Percentiles rank a stretch among this genome's conserved stretches.
Conservation (phyloP, 2,113 vertebrate genomes). For the Otocyon megalotis region DNA sequence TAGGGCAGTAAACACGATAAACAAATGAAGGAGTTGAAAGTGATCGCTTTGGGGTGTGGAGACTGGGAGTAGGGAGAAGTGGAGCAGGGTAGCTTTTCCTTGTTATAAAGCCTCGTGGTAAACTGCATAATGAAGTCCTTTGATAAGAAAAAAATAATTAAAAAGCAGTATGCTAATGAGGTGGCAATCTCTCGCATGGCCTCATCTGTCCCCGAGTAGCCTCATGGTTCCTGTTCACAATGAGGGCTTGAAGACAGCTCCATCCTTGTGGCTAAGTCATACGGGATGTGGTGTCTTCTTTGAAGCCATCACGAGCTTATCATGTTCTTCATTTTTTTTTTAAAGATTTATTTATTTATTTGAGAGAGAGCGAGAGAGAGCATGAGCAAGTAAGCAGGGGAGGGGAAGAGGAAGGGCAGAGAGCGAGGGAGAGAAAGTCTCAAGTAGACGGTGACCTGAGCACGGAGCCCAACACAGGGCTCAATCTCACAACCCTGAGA, state of each 20-base stretch:
- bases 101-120: background rate
- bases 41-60: background rate
- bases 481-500: background rate
- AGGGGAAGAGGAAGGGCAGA: background rate
- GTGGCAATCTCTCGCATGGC: background rate
- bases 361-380: background rate
- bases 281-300: background rate
- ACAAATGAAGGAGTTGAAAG: background rate
- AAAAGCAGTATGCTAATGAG: background rate
- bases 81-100: background rate
- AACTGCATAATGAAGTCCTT: slow-evolving; percentile 40
- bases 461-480: background rate
- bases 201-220: background rate
- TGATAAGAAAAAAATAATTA: slow-evolving; percentile 14
- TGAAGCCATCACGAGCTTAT: slow-evolving; percentile 68
- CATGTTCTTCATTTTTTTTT: slow-evolving; percentile 13
- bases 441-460: background rate
- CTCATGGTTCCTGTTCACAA: background rate
- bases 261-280: background rate
- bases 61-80: background rate
- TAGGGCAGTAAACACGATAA: background rate
- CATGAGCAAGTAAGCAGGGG: no score
- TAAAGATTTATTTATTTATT: background rate
- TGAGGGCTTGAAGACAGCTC: background rate
- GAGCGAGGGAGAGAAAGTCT: background rate